These are phyloP conservation scores for Lytechinus pictus DNA, from an alignment of 35 echinoderm and acorn worm species.

Conservation along the genomic window DNA sequence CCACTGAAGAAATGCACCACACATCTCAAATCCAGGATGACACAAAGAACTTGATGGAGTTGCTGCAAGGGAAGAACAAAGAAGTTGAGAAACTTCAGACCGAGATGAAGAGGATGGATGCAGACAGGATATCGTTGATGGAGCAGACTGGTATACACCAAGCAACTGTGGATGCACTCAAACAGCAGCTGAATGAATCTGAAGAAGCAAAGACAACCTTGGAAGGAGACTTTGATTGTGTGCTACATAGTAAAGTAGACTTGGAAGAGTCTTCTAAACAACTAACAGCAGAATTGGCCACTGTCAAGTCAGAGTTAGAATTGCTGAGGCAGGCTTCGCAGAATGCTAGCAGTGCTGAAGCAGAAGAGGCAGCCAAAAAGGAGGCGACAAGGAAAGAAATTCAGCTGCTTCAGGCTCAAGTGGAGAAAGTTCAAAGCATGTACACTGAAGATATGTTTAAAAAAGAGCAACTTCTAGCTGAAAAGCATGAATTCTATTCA, in stretches of 20 bases:
- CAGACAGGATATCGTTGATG: conserved; percentile 10
- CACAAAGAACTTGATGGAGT: conserved; percentile 55
- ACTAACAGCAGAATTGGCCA: conserved; percentile 11
- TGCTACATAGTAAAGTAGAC: conserved; percentile 27
- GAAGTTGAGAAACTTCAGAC: conserved; percentile 52
- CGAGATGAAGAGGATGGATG: conserved; percentile 44
- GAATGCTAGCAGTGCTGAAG: background rate
- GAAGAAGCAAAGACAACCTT: conserved; percentile 28
- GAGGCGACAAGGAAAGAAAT: conserved; percentile 14
- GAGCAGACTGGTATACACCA: background rate
- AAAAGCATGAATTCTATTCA: conserved; percentile 36
- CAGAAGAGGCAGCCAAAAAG: background rate
- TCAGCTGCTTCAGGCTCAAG: conserved; percentile 21
- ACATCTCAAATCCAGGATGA: conserved; percentile 55
- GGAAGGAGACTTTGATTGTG: conserved; percentile 45
- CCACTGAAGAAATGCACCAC: conserved; percentile 22
- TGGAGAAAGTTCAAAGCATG: conserved; percentile 53
- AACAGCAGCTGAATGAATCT: conserved; percentile 44
- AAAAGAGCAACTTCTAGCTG: conserved; percentile 54
- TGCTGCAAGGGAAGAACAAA: conserved; percentile 62
- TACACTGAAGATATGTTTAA: conserved; percentile 59
- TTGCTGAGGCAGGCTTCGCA: background rate
- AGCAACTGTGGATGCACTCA: background rate
- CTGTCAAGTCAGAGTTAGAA: conserved; percentile 34
- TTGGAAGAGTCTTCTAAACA: conserved; percentile 41